A percentile compares a stretch with the other conserved stretches of the same genome.
Evolutionary conservation across 2,888 invertebrate genomes (phyloP).

Genomic region (Polymixis flavicincta): DNA sequence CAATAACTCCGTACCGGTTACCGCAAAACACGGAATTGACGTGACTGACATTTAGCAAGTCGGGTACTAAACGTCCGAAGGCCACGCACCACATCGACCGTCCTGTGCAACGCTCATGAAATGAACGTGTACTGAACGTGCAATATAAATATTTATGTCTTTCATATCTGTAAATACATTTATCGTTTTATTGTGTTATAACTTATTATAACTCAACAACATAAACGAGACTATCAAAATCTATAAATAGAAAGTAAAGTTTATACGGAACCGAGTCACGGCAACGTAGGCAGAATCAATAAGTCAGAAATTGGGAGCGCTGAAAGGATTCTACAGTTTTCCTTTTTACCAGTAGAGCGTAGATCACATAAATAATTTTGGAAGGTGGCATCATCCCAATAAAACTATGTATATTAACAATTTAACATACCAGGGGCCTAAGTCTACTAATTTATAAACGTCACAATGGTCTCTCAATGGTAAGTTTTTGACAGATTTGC

Average conservation of each 20-base stretch:
- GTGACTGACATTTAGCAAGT: constrained; percentile 82
- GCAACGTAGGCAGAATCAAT: constrained; percentile 27
- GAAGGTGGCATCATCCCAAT: not conserved
- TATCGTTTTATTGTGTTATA: constrained; percentile 24
- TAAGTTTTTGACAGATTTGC: too few species aligned
- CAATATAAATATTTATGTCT: constrained; percentile 57
- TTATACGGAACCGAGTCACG: constrained; percentile 23
- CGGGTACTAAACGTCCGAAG: constrained; percentile 74
- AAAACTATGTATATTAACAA: not conserved
- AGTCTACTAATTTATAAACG: too few species aligned
- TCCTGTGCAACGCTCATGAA: constrained; percentile 65
- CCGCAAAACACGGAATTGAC: constrained; percentile 79
- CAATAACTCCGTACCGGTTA: constrained; percentile 82
- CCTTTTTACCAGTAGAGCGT: not conserved
- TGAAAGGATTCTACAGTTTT: constrained; percentile 11
- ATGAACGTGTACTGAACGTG: constrained; percentile 47
- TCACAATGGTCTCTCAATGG: too few species aligned
- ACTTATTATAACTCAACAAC: constrained; percentile 6
- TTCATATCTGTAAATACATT: constrained; percentile 41
- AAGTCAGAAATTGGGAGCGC: constrained; percentile 15
- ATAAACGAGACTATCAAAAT: constrained; percentile 22
- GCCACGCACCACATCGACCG: constrained; percentile 68
- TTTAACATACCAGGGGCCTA: not conserved
- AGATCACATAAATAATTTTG: not conserved
- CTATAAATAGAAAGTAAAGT: constrained; percentile 45